Percentiles rank a stretch among this genome's conserved stretches.
Evolutionary conservation across 2,888 invertebrate genomes (phyloP).

Genomic region (Macrosiphum euphorbiae): DNA sequence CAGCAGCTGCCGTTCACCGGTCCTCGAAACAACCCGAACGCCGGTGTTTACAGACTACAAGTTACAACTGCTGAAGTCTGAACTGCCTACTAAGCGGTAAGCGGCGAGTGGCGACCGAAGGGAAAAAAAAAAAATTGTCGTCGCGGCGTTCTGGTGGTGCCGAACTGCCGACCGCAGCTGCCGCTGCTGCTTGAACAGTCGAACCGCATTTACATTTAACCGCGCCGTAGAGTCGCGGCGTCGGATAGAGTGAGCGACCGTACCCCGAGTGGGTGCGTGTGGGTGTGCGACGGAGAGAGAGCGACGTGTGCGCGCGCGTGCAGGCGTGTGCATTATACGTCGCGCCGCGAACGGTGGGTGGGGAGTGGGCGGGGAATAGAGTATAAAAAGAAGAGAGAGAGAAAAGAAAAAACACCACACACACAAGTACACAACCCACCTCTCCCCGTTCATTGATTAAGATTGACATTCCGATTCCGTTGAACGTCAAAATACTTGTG

Average conservation of each 20-base stretch:
- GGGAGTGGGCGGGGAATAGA: background rate
- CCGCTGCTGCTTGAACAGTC: background rate
- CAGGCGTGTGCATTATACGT: background rate
- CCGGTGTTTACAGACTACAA: background rate
- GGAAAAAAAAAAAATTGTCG: background rate
- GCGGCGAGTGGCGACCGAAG: background rate
- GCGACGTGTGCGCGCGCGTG: background rate
- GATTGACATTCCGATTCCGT: conserved; percentile 62
- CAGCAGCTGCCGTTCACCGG: background rate
- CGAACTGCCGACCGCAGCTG: background rate
- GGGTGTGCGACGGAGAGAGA: conserved; percentile 20
- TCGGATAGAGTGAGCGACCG: conserved; percentile 9
- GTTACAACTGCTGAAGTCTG: background rate
- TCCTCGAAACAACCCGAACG: background rate
- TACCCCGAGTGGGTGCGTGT: conserved; percentile 1
- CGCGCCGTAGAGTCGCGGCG: background rate
- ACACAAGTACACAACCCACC: background rate
- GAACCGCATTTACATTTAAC: background rate
- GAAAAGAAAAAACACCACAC: conserved; percentile 4
- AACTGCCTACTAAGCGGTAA: background rate
- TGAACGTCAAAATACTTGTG: conserved; percentile 25
- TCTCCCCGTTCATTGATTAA: conserved; percentile 60
- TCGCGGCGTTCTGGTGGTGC: background rate
- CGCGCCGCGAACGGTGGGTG: background rate
- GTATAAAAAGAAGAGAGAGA: background rate